Conservation (phyloP, 2,888 invertebrate genomes). For the Cantharis rufa region DNA sequence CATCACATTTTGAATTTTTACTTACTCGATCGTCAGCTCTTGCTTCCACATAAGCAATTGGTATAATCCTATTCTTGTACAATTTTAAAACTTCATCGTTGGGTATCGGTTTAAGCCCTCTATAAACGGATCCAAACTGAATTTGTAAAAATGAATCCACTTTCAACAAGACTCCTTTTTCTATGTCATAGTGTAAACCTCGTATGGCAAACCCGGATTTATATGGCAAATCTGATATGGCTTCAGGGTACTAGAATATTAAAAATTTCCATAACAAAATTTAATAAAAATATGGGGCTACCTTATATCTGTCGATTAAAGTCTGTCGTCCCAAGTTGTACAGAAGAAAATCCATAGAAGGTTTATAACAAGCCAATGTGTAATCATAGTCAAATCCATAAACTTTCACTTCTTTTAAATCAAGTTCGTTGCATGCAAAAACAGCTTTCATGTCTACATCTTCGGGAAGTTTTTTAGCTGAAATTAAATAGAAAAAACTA, state of each 20-base stretch:
- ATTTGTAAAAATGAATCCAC: constrained; percentile 96
- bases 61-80: constrained; percentile 85
- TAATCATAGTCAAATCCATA: constrained; percentile 99
- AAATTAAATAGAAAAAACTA: constrained; percentile 40
- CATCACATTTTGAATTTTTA: not conserved
- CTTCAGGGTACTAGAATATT: constrained; percentile 81
- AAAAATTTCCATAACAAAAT: not conserved
- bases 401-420: constrained; percentile 87
- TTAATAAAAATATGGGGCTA: constrained; percentile 52
- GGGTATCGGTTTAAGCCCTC: constrained; percentile 79
- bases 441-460: constrained; percentile 87
- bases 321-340: constrained; percentile 89
- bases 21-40: constrained; percentile 72
- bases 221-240: constrained; percentile 79
- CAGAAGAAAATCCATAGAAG: constrained; percentile 83
- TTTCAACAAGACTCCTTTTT: constrained; percentile 90
- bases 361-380: constrained; percentile 93
- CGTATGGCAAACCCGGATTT: constrained; percentile 93
- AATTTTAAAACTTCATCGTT: constrained; percentile 83
- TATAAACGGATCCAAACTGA: constrained; percentile 91
- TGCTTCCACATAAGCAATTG: constrained; percentile 85
- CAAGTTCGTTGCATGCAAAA: constrained; percentile 95
- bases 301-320: constrained; percentile 86
- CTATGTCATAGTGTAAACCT: constrained; percentile 97
- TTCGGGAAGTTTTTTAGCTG: constrained; percentile 84